Conservation (phyloP, 2,888 invertebrate genomes). For the Caenorhabditis angaria region DNA sequence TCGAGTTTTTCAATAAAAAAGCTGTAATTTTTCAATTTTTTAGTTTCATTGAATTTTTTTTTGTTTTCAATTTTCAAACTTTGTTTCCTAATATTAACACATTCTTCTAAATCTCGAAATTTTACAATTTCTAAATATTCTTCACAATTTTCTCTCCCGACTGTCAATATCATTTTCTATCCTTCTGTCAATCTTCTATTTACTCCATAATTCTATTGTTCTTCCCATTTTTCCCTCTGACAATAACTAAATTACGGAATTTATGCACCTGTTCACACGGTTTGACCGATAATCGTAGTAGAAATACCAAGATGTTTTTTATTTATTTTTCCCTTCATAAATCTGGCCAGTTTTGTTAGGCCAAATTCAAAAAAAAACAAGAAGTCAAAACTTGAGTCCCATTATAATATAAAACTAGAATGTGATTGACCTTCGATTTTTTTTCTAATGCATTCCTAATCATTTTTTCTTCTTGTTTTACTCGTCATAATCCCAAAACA, state of each 20-base stretch:
- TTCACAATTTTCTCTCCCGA: background rate
- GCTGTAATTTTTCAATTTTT: too few species aligned
- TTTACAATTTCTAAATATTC: too few species aligned
- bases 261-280: conserved; percentile 2
- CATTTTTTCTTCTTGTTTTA: background rate
- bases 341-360: background rate
- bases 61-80: too few species aligned
- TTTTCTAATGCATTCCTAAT: background rate
- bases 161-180: background rate
- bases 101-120: too few species aligned
- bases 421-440: background rate
- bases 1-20: too few species aligned
- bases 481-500: too few species aligned
- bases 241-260: too few species aligned
- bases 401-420: background rate
- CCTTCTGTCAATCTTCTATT: background rate
- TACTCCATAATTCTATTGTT: background rate
- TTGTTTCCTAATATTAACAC: too few species aligned
- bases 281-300: conserved; percentile 2
- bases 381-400: background rate
- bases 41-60: too few species aligned
- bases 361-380: too few species aligned
- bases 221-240: too few species aligned
- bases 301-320: conserved; percentile 1
- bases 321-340: background rate